A percentile compares a stretch with the other conserved stretches of the same genome.
Evolutionary conservation across 2,888 invertebrate species (phyloP).

Genomic region (Atethmia centrago): DNA sequence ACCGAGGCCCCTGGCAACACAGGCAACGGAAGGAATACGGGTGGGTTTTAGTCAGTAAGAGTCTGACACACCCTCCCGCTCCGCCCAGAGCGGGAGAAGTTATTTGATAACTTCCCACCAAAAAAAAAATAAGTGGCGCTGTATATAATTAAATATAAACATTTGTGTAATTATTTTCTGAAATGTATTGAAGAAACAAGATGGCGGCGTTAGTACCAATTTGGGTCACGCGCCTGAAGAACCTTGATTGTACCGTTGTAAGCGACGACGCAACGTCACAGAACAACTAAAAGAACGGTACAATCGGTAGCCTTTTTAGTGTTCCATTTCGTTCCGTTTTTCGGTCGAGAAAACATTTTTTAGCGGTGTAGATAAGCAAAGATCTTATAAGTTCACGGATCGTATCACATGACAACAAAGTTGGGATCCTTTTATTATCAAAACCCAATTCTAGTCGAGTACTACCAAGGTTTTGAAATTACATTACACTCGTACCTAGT

Average conservation of each 20-base stretch:
- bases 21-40: too few species aligned
- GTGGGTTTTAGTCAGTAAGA: too few species aligned
- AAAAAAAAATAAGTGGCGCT: too few species aligned
- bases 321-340: constrained; percentile 1
- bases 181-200: too few species aligned
- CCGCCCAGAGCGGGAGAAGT: too few species aligned
- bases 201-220: neutral
- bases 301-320: neutral
- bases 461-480: constrained; percentile 9
- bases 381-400: constrained; percentile 27
- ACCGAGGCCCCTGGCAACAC: too few species aligned
- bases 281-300: too few species aligned
- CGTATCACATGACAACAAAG: constrained; percentile 11
- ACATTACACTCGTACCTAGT: neutral
- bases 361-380: constrained; percentile 18
- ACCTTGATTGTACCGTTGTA: too few species aligned
- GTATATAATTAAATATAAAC: too few species aligned
- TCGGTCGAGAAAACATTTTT: constrained; percentile 34
- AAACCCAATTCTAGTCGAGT: constrained; percentile 34
- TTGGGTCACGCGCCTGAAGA: too few species aligned
- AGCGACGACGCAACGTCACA: neutral
- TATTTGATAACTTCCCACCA: too few species aligned
- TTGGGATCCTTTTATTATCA: constrained; percentile 37
- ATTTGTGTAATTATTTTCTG: neutral
- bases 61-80: too few species aligned